Evolutionary conservation across 2,797 vertebrate genomes (phyloP).

Genomic region (Hoplostethus mediterraneus): DNA sequence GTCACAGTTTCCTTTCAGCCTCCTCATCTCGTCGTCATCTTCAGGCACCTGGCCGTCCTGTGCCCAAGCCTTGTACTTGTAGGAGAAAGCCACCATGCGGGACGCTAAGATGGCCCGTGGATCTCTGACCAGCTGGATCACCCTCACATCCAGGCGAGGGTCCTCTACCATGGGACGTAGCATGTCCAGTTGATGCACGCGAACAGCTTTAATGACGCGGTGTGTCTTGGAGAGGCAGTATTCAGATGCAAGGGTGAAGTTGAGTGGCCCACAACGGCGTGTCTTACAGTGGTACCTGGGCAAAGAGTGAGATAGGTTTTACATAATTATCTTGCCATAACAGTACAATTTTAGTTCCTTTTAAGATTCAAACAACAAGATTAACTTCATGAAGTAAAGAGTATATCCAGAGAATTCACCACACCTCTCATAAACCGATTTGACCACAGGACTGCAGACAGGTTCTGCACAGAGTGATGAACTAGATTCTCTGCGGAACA

Average conservation of each 20-base stretch:
- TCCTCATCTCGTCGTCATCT: conserved; percentile 89
- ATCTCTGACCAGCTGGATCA: conserved; percentile 97
- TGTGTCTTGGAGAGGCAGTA: conserved; percentile 92
- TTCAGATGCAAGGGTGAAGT: conserved; percentile 91
- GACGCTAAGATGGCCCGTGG: conserved; percentile 95
- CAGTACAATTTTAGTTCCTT: neutral
- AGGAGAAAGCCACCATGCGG: conserved; percentile 94
- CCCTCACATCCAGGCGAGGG: conserved; percentile 89
- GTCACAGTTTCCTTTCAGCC: conserved; percentile 94
- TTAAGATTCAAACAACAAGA: neutral
- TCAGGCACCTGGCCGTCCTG: conserved; percentile 87
- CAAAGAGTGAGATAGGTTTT: conserved; percentile 9
- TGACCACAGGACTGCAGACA: conserved; percentile 90
- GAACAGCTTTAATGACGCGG: conserved; percentile 92
- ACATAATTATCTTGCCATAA: neutral
- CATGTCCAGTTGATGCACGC: conserved; percentile 92
- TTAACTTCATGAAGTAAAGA: neutral
- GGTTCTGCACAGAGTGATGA: conserved; percentile 92
- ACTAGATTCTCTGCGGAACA: conserved; percentile 95
- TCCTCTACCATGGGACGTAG: conserved; percentile 92
- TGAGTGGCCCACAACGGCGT: conserved; percentile 93
- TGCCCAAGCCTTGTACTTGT: conserved; percentile 93
- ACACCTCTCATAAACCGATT: conserved; percentile 92
- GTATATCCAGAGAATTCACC: conserved; percentile 3
- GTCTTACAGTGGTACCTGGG: conserved; percentile 88